phyloP scores from a whole-genome alignment of 2,888 invertebrate genomes.

The Adelognathus sp. region DNA sequence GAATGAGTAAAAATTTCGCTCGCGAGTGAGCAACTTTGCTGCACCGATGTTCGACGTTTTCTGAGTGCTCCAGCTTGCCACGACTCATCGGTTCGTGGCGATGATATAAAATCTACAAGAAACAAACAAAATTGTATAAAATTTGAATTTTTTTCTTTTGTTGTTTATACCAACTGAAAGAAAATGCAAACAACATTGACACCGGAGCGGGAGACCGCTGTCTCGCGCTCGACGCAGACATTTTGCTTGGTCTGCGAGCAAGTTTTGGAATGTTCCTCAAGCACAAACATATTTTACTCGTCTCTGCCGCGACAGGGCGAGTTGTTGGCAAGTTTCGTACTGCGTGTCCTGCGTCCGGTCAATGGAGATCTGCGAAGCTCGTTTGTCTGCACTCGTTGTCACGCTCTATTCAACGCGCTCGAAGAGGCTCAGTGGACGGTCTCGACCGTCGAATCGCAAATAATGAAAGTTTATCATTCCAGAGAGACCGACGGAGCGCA shows the following conservation, averaged over 20 bases:
- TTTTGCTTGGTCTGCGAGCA: slow-evolving; percentile 69
- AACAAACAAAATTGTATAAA: not conserved
- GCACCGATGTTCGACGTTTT: slow-evolving; percentile 51
- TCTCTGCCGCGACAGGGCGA: slow-evolving; percentile 67
- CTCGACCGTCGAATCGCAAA: slow-evolving; percentile 68
- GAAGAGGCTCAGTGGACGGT: slow-evolving; percentile 74
- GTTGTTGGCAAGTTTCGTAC: slow-evolving; percentile 67
- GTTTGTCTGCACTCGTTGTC: slow-evolving; percentile 70
- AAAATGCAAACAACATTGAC: slow-evolving; percentile 40
- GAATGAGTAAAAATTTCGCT: not conserved
- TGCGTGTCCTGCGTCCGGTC: slow-evolving; percentile 63
- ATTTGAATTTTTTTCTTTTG: not conserved
- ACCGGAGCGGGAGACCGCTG: not conserved
- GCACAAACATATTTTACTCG: slow-evolving; percentile 70
- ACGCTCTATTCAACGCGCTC: slow-evolving; percentile 71
- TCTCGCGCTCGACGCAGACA: not conserved
- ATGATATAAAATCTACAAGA: not conserved
- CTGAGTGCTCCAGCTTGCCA: slow-evolving; percentile 24
- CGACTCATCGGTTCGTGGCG: not conserved
- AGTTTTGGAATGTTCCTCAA: slow-evolving; percentile 59
- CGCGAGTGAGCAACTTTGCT: not conserved
- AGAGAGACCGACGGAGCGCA: slow-evolving; percentile 41
- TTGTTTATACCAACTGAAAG: not conserved
- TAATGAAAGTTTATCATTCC: slow-evolving; percentile 67
- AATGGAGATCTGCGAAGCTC: slow-evolving; percentile 63